Percentiles rank a stretch among this genome's conserved stretches.
phyloP scores from a whole-genome alignment of 2,888 invertebrate species.

The Calameuta pallipes region DNA sequence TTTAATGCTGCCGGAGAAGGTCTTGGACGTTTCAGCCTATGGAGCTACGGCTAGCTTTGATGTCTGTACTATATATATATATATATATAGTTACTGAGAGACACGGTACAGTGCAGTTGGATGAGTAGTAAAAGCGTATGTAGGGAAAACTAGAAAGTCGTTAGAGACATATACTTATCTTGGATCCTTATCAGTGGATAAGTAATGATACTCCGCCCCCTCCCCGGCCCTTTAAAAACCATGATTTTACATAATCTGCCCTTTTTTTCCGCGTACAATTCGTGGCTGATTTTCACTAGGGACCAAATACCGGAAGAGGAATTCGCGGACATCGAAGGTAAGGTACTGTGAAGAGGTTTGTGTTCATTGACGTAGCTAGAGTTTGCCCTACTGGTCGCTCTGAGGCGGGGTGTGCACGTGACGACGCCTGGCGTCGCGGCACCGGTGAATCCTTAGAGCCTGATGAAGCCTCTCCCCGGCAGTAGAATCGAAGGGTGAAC shows the following conservation, averaged over 20 bases:
- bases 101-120: neutral
- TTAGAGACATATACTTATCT: neutral
- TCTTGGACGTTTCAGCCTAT: neutral
- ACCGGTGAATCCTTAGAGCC: neutral
- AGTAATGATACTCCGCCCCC: too few species aligned
- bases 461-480: neutral
- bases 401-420: too few species aligned
- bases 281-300: neutral
- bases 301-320: too few species aligned
- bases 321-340: too few species aligned
- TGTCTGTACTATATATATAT: too few species aligned
- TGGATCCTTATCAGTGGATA: neutral
- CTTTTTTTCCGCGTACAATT: too few species aligned
- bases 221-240: too few species aligned
- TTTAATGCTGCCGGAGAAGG: neutral
- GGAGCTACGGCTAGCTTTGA: neutral
- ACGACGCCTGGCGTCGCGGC: neutral
- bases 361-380: too few species aligned
- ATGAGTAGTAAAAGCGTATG: neutral
- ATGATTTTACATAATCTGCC: too few species aligned
- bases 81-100: neutral
- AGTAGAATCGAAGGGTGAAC: neutral
- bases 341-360: too few species aligned
- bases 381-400: too few species aligned
- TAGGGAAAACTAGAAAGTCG: neutral